A percentile compares a stretch with the other conserved stretches of the same genome.
phyloP scores from a whole-genome alignment of 2,888 invertebrate genomes.

The Tolmerus cingulatus region DNA sequence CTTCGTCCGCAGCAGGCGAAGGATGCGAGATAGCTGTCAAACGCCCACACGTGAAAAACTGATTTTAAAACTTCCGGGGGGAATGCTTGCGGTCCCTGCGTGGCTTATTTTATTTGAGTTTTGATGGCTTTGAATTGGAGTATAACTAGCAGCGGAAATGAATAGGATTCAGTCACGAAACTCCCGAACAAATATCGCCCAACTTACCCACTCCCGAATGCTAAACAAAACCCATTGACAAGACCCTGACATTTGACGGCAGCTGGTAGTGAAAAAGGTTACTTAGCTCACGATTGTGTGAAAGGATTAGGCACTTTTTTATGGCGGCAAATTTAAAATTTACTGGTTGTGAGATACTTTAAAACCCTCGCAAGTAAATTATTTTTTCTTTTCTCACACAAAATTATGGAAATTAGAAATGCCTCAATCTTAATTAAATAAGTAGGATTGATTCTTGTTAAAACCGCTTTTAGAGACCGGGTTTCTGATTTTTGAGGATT shows the following conservation, averaged over 20 bases:
- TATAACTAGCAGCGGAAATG: neutral
- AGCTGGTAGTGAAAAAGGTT: neutral
- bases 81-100: neutral
- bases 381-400: too few relatives aligned
- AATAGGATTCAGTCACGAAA: neutral
- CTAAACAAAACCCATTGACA: neutral
- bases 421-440: too few relatives aligned
- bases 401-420: too few relatives aligned
- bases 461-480: too few relatives aligned
- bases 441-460: too few relatives aligned
- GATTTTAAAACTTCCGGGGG: neutral
- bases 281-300: neutral
- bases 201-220: neutral
- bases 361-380: too few relatives aligned
- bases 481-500: too few relatives aligned
- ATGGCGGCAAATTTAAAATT: neutral
- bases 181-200: neutral
- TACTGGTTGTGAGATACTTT: neutral
- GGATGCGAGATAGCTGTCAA: neutral
- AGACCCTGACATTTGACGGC: neutral
- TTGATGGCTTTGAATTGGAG: neutral
- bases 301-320: neutral
- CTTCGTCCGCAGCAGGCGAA: neutral
- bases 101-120: neutral
- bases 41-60: slow-evolving; percentile 15